Percentiles rank a stretch among this genome's conserved stretches.
phyloP scores from a whole-genome alignment of 2,888 invertebrate species.

The Xylota sylvarum region DNA sequence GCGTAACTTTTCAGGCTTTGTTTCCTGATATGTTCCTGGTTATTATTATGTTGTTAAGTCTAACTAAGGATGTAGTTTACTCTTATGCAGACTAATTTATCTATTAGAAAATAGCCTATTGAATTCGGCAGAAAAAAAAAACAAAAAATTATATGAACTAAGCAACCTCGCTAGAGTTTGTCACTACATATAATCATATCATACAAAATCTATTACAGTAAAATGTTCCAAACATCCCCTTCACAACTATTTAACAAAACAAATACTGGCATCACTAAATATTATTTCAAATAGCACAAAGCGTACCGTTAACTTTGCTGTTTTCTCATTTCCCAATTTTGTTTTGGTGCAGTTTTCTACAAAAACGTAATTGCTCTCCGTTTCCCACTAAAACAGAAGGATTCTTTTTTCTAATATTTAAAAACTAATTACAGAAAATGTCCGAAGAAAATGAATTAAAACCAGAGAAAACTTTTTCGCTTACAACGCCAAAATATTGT shows the following conservation, averaged over 20 bases:
- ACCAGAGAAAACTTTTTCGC: not conserved
- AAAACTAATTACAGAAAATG: constrained; percentile 23
- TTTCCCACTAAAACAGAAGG: not conserved
- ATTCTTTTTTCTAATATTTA: not conserved
- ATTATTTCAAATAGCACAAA: not conserved
- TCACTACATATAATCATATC: too few relatives aligned
- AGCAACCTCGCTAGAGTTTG: too few relatives aligned
- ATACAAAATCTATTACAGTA: not conserved
- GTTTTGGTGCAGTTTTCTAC: constrained; percentile 41
- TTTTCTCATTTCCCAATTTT: constrained; percentile 9
- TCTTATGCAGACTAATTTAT: too few relatives aligned
- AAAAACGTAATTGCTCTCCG: not conserved
- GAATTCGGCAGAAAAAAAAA: too few relatives aligned
- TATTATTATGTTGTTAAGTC: too few relatives aligned
- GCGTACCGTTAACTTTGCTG: constrained; percentile 50
- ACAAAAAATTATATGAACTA: too few relatives aligned
- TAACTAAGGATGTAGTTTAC: too few relatives aligned
- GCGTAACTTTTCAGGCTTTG: too few relatives aligned
- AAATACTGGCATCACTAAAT: constrained; percentile 26
- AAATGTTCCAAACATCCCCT: not conserved
- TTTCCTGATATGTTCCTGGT: too few relatives aligned
- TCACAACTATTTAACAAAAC: not conserved
- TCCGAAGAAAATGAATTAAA: not conserved
- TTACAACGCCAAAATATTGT: constrained; percentile 15
- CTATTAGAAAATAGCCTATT: too few relatives aligned